Evolutionary conservation across 53 echinoderm and acorn worm genomes (phyloP), one percentile per base, ranked within the genome.

Genomic region (Arbacia lixula): DNA sequence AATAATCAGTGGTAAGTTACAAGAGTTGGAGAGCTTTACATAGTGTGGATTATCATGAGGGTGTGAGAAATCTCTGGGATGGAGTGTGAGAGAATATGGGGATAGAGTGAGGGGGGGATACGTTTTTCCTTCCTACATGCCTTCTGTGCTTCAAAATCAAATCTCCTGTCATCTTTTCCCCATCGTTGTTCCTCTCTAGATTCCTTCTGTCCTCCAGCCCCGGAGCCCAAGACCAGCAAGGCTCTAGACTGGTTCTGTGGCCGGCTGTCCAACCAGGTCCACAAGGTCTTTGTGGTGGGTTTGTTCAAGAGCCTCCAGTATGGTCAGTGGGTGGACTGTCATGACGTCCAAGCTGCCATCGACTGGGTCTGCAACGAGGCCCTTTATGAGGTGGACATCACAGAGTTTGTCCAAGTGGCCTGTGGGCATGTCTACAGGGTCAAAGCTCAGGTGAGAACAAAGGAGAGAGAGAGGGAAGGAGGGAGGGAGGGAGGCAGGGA

Each of bases 331-430:
- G 69, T 99, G 11, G 90, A 91, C 65, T 50, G 86, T 25, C 86
- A 87, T 26, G 99, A 99, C 39, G 91, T 99, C 22, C 84, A 92
- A 42, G 62, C 86, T 34, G 99, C 99, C 2, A 84, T 99, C 16
- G 99, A 99, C 38, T 83, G 88, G 77, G 88, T 98, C 71, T 99
- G 99, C 53, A 84, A 66, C 12, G 99, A 99, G 36, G 84, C 99
- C 4, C 85, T 91, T 50, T 75, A 88, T 83, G 94, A 99, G 41
- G 91, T 95, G 30, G 99, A 99, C 80, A 90, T 99, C 71, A 95
- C 99, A 30, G 90, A 92, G 26, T 99, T 92, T 37, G 82, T 99
- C 3, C 87, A 95, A 33, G 92, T 95, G 20, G 92, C 89, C 1
- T 99, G 99, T 61, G 99, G 95, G 17, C 99, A 99, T 82, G 86